Conservation (phyloP, 2,888 invertebrate genomes). For the Amphimallon solstitiale region DNA sequence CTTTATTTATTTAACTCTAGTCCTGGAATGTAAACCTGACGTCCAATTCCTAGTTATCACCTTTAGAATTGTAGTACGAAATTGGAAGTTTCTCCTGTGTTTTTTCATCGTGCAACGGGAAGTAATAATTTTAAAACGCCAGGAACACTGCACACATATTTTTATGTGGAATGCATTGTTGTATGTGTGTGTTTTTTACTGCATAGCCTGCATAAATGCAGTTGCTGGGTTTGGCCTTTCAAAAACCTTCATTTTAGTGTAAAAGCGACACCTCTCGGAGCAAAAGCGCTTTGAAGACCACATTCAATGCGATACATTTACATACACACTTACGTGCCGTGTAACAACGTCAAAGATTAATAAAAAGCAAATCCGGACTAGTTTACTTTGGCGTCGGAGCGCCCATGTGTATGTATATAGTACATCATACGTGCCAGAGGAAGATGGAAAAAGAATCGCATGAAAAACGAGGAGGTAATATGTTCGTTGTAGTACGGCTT, state of each 20-base stretch:
- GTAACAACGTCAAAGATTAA: constrained; percentile 47
- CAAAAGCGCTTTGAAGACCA: constrained; percentile 25
- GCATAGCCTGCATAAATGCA: neutral
- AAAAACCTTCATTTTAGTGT: neutral
- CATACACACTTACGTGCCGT: neutral
- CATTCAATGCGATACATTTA: neutral
- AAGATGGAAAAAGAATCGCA: neutral
- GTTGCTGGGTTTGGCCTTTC: constrained; percentile 12
- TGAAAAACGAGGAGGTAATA: neutral
- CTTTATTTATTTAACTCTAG: no score
- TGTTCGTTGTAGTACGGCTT: constrained; percentile 6
- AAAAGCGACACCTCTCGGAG: neutral
- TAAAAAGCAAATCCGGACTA: constrained; percentile 58
- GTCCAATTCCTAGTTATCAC: no score
- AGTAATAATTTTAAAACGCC: constrained; percentile 34
- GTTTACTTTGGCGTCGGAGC: constrained; percentile 55
- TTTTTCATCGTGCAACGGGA: constrained; percentile 14
- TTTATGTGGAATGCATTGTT: neutral
- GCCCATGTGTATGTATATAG: no score
- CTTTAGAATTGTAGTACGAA: no score
- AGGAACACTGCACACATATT: neutral
- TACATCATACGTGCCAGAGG: neutral
- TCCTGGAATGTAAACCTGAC: no score
- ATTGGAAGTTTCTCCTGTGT: constrained; percentile 11
- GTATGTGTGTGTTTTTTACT: no score